Evolutionary conservation across 2,888 invertebrate genomes (phyloP).

Genomic region (Melanchra persicariae): DNA sequence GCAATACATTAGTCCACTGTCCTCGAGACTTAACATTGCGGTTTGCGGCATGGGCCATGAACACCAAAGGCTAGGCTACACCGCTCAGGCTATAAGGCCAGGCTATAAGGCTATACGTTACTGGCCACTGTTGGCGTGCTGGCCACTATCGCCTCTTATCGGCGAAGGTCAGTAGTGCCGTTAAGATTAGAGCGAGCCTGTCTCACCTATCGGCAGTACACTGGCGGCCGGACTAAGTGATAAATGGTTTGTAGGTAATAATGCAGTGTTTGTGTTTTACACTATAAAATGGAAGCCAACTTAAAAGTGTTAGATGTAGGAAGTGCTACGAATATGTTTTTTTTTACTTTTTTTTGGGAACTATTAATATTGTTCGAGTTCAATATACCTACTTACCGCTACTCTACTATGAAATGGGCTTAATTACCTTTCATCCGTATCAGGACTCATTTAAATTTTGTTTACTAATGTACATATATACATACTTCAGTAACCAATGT

Average conservation of each 20-base stretch:
- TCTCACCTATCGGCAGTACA: conserved; percentile 58
- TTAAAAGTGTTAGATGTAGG: background rate
- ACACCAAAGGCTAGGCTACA: conserved; percentile 39
- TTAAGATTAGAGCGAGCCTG: conserved; percentile 65
- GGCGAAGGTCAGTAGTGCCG: conserved; percentile 65
- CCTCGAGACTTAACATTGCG: conserved; percentile 50
- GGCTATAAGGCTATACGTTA: conserved; percentile 22
- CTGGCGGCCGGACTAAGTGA: conserved; percentile 45
- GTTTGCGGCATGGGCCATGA: conserved; percentile 47
- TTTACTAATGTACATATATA: too few relatives aligned
- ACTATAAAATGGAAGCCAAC: background rate
- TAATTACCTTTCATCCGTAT: too few relatives aligned
- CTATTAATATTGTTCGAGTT: too few relatives aligned
- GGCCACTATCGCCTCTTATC: conserved; percentile 60
- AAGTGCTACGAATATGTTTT: background rate
- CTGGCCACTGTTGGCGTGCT: conserved; percentile 59
- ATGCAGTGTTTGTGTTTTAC: conserved; percentile 26
- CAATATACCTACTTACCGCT: too few relatives aligned
- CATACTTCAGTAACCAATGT: too few relatives aligned
- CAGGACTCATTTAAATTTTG: too few relatives aligned
- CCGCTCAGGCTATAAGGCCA: conserved; percentile 1
- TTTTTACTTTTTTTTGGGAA: background rate
- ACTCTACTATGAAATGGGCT: too few relatives aligned
- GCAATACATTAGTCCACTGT: conserved; percentile 53
- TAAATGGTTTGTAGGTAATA: conserved; percentile 21